phyloP scores from a whole-genome alignment of 2,797 vertebrate genomes.

The Linurgus olivaceus region DNA sequence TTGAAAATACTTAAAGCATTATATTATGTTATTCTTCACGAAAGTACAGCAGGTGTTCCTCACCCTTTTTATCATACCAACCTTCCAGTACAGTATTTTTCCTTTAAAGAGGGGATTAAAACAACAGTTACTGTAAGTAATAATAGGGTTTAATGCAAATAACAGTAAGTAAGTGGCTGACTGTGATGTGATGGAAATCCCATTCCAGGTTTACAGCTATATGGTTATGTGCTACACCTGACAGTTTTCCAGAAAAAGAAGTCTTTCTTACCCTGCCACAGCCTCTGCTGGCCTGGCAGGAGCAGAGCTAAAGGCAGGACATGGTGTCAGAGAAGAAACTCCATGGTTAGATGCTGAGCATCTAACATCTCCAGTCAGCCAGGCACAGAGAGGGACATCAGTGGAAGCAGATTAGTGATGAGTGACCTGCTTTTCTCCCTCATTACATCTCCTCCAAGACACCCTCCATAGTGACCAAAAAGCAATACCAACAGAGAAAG shows the following conservation, averaged over 20 bases:
- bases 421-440: slow-evolving; percentile 26
- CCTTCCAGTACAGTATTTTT: not conserved
- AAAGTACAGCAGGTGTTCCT: not conserved
- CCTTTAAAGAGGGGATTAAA: not conserved
- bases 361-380: not conserved
- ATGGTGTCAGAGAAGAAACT: not conserved
- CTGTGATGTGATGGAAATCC: not conserved
- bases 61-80: not conserved
- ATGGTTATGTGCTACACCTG: not conserved
- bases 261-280: not conserved
- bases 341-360: not conserved
- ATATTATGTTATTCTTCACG: not conserved
- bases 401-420: not conserved
- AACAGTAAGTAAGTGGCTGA: not conserved
- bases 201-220: not conserved
- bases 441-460: not conserved
- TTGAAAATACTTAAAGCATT: not conserved
- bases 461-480: not conserved
- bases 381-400: not conserved
- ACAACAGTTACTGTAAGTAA: not conserved
- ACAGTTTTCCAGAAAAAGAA: not conserved
- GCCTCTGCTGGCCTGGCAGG: not conserved
- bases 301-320: not conserved
- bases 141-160: not conserved
- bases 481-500: not conserved